Percentiles rank a stretch among this genome's conserved stretches.
These are phyloP conservation scores for Serinus canaria DNA, from an alignment of 2,113 vertebrate genomes.

Conservation along the genomic window DNA sequence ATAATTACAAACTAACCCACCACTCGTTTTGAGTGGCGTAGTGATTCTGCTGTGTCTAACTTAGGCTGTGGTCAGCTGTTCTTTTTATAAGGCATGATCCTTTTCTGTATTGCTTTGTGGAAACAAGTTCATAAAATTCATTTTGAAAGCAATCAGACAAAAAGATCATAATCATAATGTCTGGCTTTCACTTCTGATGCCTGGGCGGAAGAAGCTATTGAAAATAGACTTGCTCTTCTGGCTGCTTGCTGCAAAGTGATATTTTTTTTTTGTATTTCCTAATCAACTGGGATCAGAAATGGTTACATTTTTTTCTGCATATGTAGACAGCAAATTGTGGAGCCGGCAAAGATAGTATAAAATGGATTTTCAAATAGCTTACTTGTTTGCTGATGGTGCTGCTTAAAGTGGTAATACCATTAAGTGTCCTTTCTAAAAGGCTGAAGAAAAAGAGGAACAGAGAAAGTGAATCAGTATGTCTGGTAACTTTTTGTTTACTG, in stretches of 20 bases:
- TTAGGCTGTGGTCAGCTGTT: not conserved
- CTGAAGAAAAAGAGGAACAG: not conserved
- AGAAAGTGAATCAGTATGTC: not conserved
- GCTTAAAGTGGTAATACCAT: not conserved
- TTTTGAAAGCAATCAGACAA: not conserved
- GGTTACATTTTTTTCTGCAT: not conserved
- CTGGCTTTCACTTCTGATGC: not conserved
- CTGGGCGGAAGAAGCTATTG: not conserved
- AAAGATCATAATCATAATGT: not conserved
- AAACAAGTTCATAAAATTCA: not conserved
- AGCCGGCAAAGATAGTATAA: not conserved
- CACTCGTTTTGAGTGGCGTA: not conserved
- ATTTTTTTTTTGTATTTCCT: not conserved
- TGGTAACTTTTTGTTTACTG: not conserved
- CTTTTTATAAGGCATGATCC: not conserved
- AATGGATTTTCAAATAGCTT: not conserved
- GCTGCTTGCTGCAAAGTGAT: not conserved
- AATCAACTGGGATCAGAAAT: not conserved
- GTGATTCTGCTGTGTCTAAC: not conserved
- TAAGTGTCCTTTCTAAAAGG: not conserved
- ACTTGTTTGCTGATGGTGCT: not conserved
- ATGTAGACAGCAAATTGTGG: not conserved
- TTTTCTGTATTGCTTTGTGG: not conserved
- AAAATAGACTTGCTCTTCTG: not conserved
- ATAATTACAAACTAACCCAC: not conserved